Base-by-base conservation (phyloP, 2,888 invertebrate species). In the Zaprionus lineosus region DNA sequence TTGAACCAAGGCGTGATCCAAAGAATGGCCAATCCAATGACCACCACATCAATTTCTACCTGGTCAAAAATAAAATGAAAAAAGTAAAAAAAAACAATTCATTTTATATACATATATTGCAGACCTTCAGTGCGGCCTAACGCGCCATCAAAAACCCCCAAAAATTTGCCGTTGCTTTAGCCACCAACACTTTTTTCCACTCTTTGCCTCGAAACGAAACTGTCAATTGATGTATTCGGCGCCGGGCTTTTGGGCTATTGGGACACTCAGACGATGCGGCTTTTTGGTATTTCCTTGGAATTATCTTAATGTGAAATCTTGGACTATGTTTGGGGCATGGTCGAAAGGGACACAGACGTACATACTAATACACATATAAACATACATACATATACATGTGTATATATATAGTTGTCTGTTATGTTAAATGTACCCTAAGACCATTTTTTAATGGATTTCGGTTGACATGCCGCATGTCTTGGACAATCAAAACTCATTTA, bases 291-390 rank as follows among this genome's bases (percentile, higher is more conserved):
- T 78, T 78, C 78, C 78, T 78, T 78, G 78, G 81, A 78, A 84
- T 83, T 78, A 78, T 78, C 78, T 78, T 83, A 78, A 78, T 78
- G 78, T 78, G 84, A 78, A 78, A 78, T 78, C 78, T 78, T 81
- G 61, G 84, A 81, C 78, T 83, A 78, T 76, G 84, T 68, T 77
- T 82, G 83, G 75, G 84, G 76, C 77, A 83, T 78, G 70, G 77
- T 68, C 84, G 51, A 67, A 71, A 78, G 72, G 75, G 83, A 75
- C 60, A 56, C 60, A 70, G 28, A 52, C 61, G 51, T 48, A 44
- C 31, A 36, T 31, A 59, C 57, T 19, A 36, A 29, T n/a, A 47
- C 28, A 37, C n/a, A 8, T 24, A 4, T 24, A 24, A 2, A 24
- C 15, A 33, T 33, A 9, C 24, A 21, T 43, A 16, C 36, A 8